A percentile compares a stretch with the other conserved stretches of the same genome.
Conservation (phyloP, 2,113 vertebrate genomes). For the Dipodomys spectabilis region DNA sequence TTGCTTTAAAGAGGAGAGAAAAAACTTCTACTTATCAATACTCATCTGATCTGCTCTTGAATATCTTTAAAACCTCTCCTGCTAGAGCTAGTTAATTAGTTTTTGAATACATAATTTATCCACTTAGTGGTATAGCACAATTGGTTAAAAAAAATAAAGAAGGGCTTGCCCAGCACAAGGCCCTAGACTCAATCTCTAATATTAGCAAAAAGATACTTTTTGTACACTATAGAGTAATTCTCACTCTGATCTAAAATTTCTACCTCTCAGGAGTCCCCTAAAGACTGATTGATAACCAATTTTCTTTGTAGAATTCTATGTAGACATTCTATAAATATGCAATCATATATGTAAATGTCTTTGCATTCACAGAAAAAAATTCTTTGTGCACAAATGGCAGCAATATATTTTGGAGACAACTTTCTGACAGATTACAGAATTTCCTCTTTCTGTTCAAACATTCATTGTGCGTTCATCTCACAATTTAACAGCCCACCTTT, state of each 20-base stretch:
- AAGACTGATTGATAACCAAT: background rate
- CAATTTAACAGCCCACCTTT: background rate
- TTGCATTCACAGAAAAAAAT: background rate
- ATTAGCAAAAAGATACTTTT: background rate
- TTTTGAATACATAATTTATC: background rate
- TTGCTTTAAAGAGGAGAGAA: background rate
- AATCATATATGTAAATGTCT: background rate
- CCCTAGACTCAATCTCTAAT: no score
- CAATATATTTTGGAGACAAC: background rate
- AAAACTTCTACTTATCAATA: background rate
- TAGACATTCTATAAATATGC: background rate
- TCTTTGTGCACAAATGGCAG: background rate
- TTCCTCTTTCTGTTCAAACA: background rate
- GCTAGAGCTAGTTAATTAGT: background rate
- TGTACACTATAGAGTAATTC: background rate
- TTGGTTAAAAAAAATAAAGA: no score
- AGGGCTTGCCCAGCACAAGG: no score
- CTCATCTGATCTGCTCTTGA: constrained; percentile 12
- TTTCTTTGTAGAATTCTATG: constrained; percentile 5
- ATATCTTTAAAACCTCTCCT: background rate
- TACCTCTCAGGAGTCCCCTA: background rate
- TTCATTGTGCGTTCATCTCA: background rate
- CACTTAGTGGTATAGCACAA: background rate
- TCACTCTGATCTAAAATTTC: background rate
- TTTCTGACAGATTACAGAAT: background rate